These are phyloP conservation scores for Passer montanus DNA, from an alignment of 2,113 vertebrate genomes.

Conservation along the genomic window DNA sequence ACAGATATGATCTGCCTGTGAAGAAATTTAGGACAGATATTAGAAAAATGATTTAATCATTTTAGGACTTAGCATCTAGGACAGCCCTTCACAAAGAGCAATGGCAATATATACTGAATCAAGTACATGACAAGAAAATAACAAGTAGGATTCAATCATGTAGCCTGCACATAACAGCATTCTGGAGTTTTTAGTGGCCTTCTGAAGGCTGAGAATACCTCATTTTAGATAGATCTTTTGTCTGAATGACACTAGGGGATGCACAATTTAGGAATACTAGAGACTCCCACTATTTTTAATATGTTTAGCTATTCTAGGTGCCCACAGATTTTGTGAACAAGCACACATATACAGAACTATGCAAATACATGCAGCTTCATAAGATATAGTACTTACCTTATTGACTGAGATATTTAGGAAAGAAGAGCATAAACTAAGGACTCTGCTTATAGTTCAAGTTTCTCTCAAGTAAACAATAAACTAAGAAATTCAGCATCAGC, in stretches of 20 bases:
- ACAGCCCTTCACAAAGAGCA: neutral
- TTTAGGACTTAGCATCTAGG: neutral
- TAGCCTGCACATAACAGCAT: neutral
- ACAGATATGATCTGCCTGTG: neutral
- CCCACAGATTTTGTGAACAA: neutral
- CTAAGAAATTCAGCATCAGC: neutral
- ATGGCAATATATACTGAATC: neutral
- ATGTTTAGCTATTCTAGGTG: neutral
- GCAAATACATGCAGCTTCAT: neutral
- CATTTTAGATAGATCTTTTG: neutral
- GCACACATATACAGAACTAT: neutral
- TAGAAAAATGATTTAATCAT: neutral
- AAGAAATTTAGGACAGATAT: neutral
- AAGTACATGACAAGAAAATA: neutral
- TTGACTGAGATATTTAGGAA: neutral
- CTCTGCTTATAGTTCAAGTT: neutral
- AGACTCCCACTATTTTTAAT: neutral
- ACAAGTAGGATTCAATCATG: neutral
- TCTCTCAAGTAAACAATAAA: neutral
- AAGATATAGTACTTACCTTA: neutral
- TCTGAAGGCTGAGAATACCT: neutral
- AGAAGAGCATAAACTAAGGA: neutral
- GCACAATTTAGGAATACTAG: neutral
- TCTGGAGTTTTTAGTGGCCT: neutral
- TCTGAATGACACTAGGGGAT: neutral